phyloP scores from a whole-genome alignment of 2,888 invertebrate genomes.

The Agrilus cyanescens region DNA sequence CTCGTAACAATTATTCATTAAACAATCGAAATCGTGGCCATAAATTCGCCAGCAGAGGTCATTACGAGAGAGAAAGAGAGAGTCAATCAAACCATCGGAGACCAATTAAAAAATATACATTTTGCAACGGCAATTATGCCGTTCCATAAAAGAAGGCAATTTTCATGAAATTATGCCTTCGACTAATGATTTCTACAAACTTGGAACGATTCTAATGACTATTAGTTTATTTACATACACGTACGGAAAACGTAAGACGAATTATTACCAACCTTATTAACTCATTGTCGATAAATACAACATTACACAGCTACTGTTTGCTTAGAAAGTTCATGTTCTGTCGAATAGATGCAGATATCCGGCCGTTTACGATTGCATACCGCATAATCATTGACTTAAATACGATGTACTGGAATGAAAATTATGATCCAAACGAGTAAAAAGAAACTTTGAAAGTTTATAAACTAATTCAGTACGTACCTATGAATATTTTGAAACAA shows the following conservation, averaged over 20 bases:
- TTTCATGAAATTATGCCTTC: conserved; percentile 8
- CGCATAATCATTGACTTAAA: no score
- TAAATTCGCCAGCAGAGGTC: no score
- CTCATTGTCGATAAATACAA: conserved; percentile 2
- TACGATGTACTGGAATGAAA: no score
- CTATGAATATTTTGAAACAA: no score
- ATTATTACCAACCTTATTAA: conserved; percentile 8
- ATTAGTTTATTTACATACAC: conserved; percentile 7
- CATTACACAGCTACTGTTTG: not conserved
- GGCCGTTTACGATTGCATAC: not conserved
- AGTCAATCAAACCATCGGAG: not conserved
- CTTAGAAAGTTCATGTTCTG: conserved; percentile 1
- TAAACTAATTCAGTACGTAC: no score
- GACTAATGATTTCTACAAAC: conserved; percentile 8
- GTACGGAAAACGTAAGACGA: conserved; percentile 9
- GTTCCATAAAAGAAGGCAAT: conserved; percentile 6
- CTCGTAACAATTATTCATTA: no score
- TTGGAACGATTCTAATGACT: conserved; percentile 9
- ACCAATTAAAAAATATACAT: conserved; percentile 6
- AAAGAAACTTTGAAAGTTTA: no score
- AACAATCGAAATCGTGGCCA: no score
- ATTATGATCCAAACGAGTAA: no score
- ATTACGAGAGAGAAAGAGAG: no score
- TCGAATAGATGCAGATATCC: not conserved
- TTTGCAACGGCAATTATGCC: conserved; percentile 7